phyloP scores from a whole-genome alignment of 1,140 invertebrate species.

The Cheumatopsyche charites region DNA sequence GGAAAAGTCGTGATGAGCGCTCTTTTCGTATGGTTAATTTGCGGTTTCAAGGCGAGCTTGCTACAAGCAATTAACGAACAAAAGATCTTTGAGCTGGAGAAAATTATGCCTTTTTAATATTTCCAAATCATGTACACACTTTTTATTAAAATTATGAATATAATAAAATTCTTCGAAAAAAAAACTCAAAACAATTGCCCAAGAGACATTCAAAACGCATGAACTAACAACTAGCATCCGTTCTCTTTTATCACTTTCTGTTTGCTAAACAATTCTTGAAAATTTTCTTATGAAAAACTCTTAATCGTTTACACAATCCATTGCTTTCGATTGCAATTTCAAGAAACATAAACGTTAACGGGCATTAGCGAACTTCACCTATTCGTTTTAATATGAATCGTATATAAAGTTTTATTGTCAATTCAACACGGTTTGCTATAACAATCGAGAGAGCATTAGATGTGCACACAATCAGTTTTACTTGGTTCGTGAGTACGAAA shows the following conservation, averaged over 20 bases:
- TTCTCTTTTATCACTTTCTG: not conserved
- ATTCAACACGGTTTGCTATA: not conserved
- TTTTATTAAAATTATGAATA: too few relatives aligned
- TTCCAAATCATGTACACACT: too few relatives aligned
- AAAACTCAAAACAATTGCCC: too few relatives aligned
- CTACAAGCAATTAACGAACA: slow-evolving; percentile 12
- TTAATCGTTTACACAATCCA: not conserved
- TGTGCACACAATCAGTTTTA: slow-evolving; percentile 20
- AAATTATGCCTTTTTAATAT: too few relatives aligned
- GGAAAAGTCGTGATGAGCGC: slow-evolving; percentile 12
- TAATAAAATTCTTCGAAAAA: too few relatives aligned
- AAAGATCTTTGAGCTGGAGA: not conserved
- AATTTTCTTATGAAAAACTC: not conserved
- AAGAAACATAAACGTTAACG: not conserved
- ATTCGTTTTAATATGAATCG: not conserved
- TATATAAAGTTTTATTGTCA: not conserved
- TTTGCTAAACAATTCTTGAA: not conserved
- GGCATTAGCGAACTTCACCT: not conserved
- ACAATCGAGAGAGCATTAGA: slow-evolving; percentile 6
- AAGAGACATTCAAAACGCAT: too few relatives aligned
- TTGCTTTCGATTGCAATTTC: not conserved
- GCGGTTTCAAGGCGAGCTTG: not conserved
- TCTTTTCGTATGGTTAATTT: slow-evolving; percentile 16
- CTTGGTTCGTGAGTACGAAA: slow-evolving; percentile 13
- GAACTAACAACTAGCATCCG: not conserved